phyloP scores from a whole-genome alignment of 2,797 vertebrate species.

The Chrosomus eos region DNA sequence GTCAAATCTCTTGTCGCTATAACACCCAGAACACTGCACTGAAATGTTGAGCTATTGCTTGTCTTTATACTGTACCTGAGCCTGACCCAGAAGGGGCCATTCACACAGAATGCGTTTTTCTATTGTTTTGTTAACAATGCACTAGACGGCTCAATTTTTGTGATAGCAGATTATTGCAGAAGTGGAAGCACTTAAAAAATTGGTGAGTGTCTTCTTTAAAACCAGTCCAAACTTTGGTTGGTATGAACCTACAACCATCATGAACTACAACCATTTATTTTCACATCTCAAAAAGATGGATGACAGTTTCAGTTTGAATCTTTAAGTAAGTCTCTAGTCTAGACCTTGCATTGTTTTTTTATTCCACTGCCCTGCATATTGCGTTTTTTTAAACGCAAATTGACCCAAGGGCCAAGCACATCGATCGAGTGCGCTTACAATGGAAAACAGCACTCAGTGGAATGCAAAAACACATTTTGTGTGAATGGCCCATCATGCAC shows the following conservation, averaged over 20 bases:
- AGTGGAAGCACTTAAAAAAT: too few species aligned
- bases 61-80: conserved; percentile 31
- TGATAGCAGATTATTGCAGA: not conserved
- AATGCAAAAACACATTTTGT: not conserved
- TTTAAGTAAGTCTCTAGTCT: too few species aligned
- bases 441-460: not conserved
- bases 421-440: not conserved
- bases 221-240: not conserved
- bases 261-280: not conserved
- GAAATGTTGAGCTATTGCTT: conserved; percentile 37
- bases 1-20: not conserved
- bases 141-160: not conserved
- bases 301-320: not conserved
- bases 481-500: not conserved
- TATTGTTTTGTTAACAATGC: not conserved
- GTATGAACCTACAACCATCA: not conserved
- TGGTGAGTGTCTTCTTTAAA: not conserved
- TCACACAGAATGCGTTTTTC: not conserved
- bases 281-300: not conserved
- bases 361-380: not conserved
- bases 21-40: conserved; percentile 54
- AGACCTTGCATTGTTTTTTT: too few species aligned
- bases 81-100: conserved; percentile 18
- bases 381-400: not conserved
- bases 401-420: not conserved